Evolutionary conservation across 2,113 vertebrate species (phyloP).

Genomic region (Dipodomys stephensi): DNA sequence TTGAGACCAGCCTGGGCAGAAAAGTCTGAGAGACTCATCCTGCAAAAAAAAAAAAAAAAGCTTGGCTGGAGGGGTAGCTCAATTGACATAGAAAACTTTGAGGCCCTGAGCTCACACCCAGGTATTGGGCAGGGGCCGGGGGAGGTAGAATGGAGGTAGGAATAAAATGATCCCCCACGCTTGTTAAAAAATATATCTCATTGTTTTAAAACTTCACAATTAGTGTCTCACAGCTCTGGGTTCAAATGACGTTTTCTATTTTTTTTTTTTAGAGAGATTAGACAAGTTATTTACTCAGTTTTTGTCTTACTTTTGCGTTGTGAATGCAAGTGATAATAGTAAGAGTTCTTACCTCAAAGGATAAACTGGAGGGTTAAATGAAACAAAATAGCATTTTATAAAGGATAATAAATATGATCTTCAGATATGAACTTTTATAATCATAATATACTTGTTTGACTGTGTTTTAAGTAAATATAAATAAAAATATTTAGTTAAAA

Average conservation of each 20-base stretch:
- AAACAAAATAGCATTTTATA: conserved; percentile 53
- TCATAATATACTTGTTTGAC: not conserved
- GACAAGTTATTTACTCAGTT: not conserved
- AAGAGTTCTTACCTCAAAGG: not conserved
- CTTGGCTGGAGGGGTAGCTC: too few species aligned
- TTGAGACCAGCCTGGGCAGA: too few species aligned
- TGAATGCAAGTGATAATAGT: not conserved
- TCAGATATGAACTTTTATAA: not conserved
- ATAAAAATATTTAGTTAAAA: not conserved
- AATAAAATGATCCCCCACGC: not conserved
- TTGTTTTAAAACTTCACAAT: not conserved
- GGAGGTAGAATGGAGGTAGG: too few species aligned
- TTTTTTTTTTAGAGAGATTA: not conserved
- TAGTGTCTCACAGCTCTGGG: not conserved
- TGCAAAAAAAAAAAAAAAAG: too few species aligned
- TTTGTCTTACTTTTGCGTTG: conserved; percentile 25
- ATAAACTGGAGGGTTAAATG: conserved; percentile 30
- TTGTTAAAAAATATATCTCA: not conserved
- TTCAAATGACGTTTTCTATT: not conserved
- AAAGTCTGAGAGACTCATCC: too few species aligned
- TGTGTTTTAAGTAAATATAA: not conserved
- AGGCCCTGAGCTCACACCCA: too few species aligned
- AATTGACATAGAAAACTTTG: too few species aligned
- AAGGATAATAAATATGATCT: not conserved
- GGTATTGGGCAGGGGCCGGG: too few species aligned